Evolutionary conservation across 1,140 invertebrate species (phyloP).

Genomic region (Ectropis grisescens): DNA sequence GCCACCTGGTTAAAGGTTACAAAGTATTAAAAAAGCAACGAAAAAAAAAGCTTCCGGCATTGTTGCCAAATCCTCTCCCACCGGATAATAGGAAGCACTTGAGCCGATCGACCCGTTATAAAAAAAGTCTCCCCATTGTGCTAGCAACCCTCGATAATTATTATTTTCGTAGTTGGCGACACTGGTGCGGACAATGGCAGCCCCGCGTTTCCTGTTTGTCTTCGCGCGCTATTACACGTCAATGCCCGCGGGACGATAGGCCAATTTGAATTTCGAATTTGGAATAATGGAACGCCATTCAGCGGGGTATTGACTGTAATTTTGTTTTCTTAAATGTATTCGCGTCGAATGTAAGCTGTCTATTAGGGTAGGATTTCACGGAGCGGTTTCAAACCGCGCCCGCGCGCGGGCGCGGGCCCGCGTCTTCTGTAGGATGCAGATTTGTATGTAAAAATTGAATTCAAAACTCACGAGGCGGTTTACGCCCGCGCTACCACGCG

Average conservation of each 20-base stretch:
- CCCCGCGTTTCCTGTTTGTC: constrained; percentile 62
- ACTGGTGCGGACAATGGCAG: constrained; percentile 53
- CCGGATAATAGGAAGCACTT: constrained; percentile 61
- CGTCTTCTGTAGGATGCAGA: too few species aligned
- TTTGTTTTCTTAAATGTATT: constrained; percentile 37
- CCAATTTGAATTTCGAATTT: constrained; percentile 62
- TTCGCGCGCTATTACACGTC: constrained; percentile 66
- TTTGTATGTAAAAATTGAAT: too few species aligned
- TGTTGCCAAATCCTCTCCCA: constrained; percentile 50
- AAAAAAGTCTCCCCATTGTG: constrained; percentile 46
- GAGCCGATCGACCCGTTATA: constrained; percentile 62
- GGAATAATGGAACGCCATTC: constrained; percentile 47
- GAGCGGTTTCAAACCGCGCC: too few species aligned
- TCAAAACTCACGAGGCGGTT: too few species aligned
- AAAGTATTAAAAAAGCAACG: constrained; percentile 27
- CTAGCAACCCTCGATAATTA: constrained; percentile 60
- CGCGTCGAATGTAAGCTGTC: too few species aligned
- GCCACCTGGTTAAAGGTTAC: constrained; percentile 26
- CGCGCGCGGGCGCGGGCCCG: too few species aligned
- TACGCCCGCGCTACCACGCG: too few species aligned
- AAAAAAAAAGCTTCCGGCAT: constrained; percentile 41
- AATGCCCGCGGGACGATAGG: constrained; percentile 51
- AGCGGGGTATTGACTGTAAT: constrained; percentile 31
- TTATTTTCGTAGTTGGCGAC: constrained; percentile 67
- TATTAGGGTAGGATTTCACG: too few species aligned